Evolutionary conservation across 2,797 vertebrate genomes (phyloP).

Genomic region (Pipistrellus nathusii): DNA sequence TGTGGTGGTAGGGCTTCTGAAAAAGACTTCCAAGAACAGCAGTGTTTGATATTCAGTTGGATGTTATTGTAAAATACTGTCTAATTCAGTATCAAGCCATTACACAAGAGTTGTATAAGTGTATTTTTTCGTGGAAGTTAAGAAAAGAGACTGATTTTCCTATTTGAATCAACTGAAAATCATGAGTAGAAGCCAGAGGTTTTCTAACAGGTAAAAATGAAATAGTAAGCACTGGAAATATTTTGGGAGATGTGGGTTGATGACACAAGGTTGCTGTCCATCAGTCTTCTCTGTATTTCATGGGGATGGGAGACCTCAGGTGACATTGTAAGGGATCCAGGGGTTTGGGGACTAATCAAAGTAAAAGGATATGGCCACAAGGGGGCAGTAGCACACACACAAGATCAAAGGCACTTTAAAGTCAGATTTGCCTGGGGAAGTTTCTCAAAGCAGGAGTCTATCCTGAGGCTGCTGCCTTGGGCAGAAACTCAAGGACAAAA

Average conservation of each 20-base stretch:
- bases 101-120: not conserved
- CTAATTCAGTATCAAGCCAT: not conserved
- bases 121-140: not conserved
- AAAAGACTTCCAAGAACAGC: not conserved
- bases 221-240: not conserved
- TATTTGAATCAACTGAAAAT: not conserved
- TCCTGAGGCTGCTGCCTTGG: not conserved
- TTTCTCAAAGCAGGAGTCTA: not conserved
- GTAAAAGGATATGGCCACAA: not conserved
- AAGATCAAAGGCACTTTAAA: not conserved
- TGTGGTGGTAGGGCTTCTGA: too few relatives aligned
- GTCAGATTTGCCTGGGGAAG: rapidly evolving
- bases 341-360: not conserved
- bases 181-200: not conserved
- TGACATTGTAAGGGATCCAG: not conserved
- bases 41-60: not conserved
- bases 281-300: not conserved
- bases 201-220: not conserved
- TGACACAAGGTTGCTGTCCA: not conserved
- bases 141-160: not conserved
- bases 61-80: not conserved
- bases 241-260: not conserved
- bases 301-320: not conserved
- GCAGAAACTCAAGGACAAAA: not conserved
- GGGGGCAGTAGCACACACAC: not conserved